Evolutionary conservation across 2,888 invertebrate genomes (phyloP).

Genomic region (Lampropteryx suffumata): DNA sequence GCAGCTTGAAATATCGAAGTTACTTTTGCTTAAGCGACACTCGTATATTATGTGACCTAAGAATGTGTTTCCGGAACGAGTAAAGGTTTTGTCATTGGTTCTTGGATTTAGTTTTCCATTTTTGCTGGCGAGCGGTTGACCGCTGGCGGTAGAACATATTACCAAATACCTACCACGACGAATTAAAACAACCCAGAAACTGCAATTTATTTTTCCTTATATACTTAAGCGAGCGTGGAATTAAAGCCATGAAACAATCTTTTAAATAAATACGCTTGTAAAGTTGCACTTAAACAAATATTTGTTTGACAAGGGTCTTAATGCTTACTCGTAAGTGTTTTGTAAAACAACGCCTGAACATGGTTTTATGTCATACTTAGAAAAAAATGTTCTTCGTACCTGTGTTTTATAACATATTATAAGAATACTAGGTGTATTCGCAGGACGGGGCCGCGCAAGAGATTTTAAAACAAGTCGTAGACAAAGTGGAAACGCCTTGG

Average conservation of each 20-base stretch:
- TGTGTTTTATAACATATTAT: no score
- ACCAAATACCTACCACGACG: neutral
- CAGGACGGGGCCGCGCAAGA: slow-evolving; percentile 23
- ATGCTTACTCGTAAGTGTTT: slow-evolving; percentile 48
- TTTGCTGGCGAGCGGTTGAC: slow-evolving; percentile 40
- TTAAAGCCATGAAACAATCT: slow-evolving; percentile 19
- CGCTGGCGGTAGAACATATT: neutral
- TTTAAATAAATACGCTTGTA: slow-evolving; percentile 42
- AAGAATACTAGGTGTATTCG: slow-evolving; percentile 21
- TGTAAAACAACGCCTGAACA: slow-evolving; percentile 50
- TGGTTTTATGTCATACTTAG: slow-evolving; percentile 11
- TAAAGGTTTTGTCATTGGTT: slow-evolving; percentile 63
- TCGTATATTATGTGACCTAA: slow-evolving; percentile 73
- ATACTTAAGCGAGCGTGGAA: slow-evolving; percentile 11
- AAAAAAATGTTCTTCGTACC: neutral
- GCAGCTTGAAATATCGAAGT: slow-evolving; percentile 77
- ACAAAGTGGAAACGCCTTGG: slow-evolving; percentile 53
- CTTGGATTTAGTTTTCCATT: slow-evolving; percentile 53
- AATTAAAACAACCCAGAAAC: neutral
- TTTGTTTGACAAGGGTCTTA: slow-evolving; percentile 56
- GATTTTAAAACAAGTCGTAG: slow-evolving; percentile 40
- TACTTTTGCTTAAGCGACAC: slow-evolving; percentile 79
- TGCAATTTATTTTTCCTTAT: slow-evolving; percentile 8
- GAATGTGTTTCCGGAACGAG: slow-evolving; percentile 78
- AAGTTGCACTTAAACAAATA: slow-evolving; percentile 49